Evolutionary conservation across 1,140 invertebrate genomes (phyloP), one percentile per base, ranked within the genome.

Genomic region (Drosophila asahinai): DNA sequence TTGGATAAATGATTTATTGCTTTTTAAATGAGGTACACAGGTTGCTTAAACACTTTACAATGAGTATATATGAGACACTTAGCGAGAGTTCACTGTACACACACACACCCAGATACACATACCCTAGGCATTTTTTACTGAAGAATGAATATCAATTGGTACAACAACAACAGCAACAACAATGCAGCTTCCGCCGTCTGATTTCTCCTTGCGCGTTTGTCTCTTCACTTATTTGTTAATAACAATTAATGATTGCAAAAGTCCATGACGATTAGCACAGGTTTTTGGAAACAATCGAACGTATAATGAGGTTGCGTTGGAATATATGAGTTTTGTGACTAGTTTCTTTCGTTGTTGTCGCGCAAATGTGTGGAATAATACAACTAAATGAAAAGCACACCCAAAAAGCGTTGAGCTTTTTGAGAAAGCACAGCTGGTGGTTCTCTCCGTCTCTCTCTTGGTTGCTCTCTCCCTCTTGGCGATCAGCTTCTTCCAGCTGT

Each of bases 71-170:
- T 30, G 47, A 75, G 36, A 51, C 62, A 64, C 17, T 47, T n/a
- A 49, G 51, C 52, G 40, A 43, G 33, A 67, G 40, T 30, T 52
- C 54, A 66, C 77, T 43, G 51, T 45, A 60, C 65, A 49, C 8
- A 55, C 54, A 51, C 61, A 55, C 54, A 51, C 61, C 60, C 48
- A 58, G 33, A 36, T 45, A 75, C 48, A 86, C 83, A 61, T 83
- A 90, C 84, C 84, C 81, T 89, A 17, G 86, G 84, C 86, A 89
- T 89, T 70, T 84, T 82, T 62, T 65, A 14, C 33, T 48, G 63
- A 59, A 66, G 38, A 70, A 51, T 47, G 61, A 86, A 87, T 80
- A 77, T 79, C 77, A 79, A 59, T 72, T 55, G 33, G 54, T 66
- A 77, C 42, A 58, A 38, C 12, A 30, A 51, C 45, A 65, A 38